Base-by-base conservation (phyloP, 2,888 invertebrate genomes). In the Eumacrocentrus americanus region DNA sequence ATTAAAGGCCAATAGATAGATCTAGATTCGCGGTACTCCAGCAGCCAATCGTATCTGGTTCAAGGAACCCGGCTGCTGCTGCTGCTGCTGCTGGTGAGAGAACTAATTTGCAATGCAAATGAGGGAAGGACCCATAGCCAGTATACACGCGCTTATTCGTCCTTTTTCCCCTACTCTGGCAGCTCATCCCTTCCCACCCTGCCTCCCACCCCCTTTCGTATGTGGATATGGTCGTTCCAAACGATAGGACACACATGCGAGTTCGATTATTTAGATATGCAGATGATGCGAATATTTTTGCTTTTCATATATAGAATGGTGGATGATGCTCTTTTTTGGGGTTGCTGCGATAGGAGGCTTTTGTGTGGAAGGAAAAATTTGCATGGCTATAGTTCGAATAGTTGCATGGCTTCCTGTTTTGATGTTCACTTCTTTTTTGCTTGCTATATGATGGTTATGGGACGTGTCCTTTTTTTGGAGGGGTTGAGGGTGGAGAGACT, bases 261-360 rank as follows among this genome's bases (percentile, higher is more conserved):
- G 72, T 75, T 78, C 76, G 80, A 80, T 80, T 79, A 80, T 79
- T 80, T 80, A 79, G 79, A 80, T 80, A 80, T 80, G 80, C 80
- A 79, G 80, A 80, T 80, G 72, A 77, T 75, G 70, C 74, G 68
- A 57, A 64, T 61, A 65, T 69, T 63, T 64, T 38, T 38, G 51
- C 44, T 29, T 50, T 56, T 55, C 46, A 42, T 53, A 57, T 29
- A 50, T 38, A 50, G 14, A 14, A 25, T 44, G n/a, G 52, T 47
- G 23, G 46, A 18, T 29, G 60, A 52, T 23, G 38, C 23, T 47
- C 56, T 60, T 57, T 62, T 60, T 29, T 59, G 35, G 47, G 55
- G 47, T 56, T 29, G 54, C 51, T 38, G 50, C 20, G 57, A 50
- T 44, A 46, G 58, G 48, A 53, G 58, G 57, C 58, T 58, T 60